Evolutionary conservation across 2,113 vertebrate genomes (phyloP).

Genomic region (Pheucticus melanocephalus): DNA sequence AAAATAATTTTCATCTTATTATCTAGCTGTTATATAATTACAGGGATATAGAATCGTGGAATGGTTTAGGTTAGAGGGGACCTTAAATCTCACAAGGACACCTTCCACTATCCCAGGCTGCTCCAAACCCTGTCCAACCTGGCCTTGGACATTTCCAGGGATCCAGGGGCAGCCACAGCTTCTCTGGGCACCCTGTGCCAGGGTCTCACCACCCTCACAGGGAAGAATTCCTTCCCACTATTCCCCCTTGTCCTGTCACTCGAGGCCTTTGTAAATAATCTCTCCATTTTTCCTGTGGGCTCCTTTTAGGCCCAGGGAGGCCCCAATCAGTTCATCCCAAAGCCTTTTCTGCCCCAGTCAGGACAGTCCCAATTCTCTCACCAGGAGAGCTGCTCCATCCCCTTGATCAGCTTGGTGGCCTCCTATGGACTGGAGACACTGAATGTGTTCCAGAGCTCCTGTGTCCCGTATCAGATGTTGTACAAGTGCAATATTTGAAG

Average conservation of each 20-base stretch:
- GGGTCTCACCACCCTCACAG: accelerated
- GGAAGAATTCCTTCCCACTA: background rate
- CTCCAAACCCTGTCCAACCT: accelerated
- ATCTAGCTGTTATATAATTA: background rate
- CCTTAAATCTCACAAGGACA: background rate
- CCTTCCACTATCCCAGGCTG: accelerated
- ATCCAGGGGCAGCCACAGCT: background rate
- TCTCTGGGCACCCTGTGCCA: background rate
- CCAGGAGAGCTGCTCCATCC: background rate
- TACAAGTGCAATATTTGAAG: background rate
- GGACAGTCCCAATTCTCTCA: background rate
- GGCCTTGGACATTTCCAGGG: background rate
- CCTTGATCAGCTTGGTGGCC: background rate
- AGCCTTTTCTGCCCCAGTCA: background rate
- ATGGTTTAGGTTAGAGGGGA: background rate
- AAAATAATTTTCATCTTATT: background rate
- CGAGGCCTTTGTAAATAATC: background rate
- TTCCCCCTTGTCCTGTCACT: background rate
- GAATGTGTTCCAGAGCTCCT: background rate
- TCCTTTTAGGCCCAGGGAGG: background rate
- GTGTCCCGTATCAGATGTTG: accelerated
- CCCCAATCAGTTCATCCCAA: background rate
- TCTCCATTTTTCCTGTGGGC: background rate
- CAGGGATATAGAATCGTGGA: background rate
- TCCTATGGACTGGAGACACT: background rate